phyloP scores from a whole-genome alignment of 2,113 vertebrate species.

The Petrocephalus microphthalmus region DNA sequence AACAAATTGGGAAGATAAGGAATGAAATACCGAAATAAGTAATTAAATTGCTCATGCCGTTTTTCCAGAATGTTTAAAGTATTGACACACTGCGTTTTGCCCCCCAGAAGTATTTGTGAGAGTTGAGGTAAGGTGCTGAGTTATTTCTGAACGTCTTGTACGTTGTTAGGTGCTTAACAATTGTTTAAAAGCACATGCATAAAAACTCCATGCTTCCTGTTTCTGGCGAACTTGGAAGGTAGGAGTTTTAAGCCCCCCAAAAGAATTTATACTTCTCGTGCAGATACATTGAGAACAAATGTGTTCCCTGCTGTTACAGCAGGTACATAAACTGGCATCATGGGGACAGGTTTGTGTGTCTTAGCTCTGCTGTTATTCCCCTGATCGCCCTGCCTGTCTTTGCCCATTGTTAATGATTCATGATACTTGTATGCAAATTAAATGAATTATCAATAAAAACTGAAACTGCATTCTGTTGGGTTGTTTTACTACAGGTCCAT shows the following conservation, averaged over 20 bases:
- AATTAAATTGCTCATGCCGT: not conserved
- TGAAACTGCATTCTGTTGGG: conserved; percentile 24
- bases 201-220: not conserved
- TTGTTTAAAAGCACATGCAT: not conserved
- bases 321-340: not conserved
- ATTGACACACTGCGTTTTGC: not conserved
- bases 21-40: not conserved
- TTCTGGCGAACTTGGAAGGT: not conserved
- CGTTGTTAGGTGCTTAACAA: not conserved
- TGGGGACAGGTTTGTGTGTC: conserved; percentile 17
- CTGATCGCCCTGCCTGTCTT: conserved; percentile 29
- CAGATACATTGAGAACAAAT: not conserved
- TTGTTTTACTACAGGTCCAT: not conserved
- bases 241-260: not conserved
- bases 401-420: conserved; percentile 28
- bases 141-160: not conserved
- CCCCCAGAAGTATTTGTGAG: not conserved
- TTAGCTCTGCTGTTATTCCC: conserved; percentile 7
- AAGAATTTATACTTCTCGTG: not conserved
- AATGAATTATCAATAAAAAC: conserved; percentile 58
- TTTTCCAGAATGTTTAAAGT: not conserved
- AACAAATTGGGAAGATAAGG: not conserved
- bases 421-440: conserved; percentile 53
- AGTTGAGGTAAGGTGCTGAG: not conserved
- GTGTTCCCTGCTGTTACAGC: not conserved